These are phyloP conservation scores for Drosophila kurseongensis DNA, from an alignment of 1,140 invertebrate species.

Conservation along the genomic window DNA sequence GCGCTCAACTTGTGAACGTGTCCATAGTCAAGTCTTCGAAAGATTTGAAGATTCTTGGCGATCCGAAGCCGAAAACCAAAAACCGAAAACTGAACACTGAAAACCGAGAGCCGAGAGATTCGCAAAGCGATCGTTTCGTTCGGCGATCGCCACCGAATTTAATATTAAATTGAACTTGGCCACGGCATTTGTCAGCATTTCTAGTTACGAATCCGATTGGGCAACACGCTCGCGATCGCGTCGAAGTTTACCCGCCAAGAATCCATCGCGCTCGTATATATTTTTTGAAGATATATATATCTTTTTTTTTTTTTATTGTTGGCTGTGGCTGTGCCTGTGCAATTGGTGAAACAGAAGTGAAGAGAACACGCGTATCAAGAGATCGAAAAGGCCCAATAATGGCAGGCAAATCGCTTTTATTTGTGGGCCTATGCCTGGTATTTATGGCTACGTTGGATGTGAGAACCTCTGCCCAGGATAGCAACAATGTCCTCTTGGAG, in stretches of 20 bases:
- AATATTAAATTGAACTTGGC: conserved; percentile 83
- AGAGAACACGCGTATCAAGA: neutral
- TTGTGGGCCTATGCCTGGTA: conserved; percentile 14
- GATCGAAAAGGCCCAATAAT: conserved; percentile 11
- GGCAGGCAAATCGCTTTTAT: conserved; percentile 22
- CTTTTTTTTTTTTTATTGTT: conserved; percentile 34
- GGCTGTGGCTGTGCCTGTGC: neutral
- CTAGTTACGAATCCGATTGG: conserved; percentile 75
- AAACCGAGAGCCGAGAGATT: conserved; percentile 10
- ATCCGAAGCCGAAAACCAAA: neutral
- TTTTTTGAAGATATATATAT: neutral
- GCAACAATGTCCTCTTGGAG: conserved; percentile 69
- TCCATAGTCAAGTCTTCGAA: conserved; percentile 50
- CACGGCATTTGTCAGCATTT: conserved; percentile 70
- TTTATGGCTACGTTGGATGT: neutral
- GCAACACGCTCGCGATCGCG: conserved; percentile 65
- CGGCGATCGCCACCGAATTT: conserved; percentile 64
- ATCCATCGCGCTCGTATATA: conserved; percentile 5
- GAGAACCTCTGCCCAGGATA: conserved; percentile 45
- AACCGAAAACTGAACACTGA: neutral
- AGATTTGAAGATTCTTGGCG: conserved; percentile 68
- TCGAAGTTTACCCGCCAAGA: conserved; percentile 2
- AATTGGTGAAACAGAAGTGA: conserved; percentile 14
- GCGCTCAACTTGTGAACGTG: conserved; percentile 58
- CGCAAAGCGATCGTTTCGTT: conserved; percentile 24